Conservation (phyloP, 2,797 vertebrate species). For the Enteromius argenteus region DNA sequence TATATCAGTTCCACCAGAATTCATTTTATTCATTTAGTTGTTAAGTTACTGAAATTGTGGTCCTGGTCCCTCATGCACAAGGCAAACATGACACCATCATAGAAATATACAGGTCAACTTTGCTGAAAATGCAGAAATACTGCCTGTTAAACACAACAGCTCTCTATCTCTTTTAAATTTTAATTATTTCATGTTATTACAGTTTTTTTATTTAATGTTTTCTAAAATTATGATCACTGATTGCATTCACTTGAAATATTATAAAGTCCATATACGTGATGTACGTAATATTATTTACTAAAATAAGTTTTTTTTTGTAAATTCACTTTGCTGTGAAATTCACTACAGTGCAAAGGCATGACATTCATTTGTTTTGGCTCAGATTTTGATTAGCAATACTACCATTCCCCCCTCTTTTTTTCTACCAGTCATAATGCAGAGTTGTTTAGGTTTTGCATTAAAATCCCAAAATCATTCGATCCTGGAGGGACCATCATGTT, state of each 20-base stretch:
- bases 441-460: background rate
- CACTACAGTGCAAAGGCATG: background rate
- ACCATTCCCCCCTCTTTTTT: background rate
- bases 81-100: background rate
- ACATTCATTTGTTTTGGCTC: background rate
- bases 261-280: background rate
- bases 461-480: background rate
- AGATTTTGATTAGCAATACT: background rate
- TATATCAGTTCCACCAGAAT: background rate
- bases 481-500: background rate
- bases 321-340: background rate
- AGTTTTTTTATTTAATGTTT: background rate
- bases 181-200: background rate
- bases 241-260: background rate
- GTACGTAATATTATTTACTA: background rate
- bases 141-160: background rate
- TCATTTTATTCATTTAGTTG: background rate
- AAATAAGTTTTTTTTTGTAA: background rate
- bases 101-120: background rate
- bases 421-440: background rate
- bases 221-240: background rate
- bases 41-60: background rate
- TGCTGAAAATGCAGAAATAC: background rate
- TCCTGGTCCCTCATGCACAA: background rate
- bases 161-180: background rate